phyloP scores from a whole-genome alignment of 2,888 invertebrate genomes.

The Drosophila peninsularis region DNA sequence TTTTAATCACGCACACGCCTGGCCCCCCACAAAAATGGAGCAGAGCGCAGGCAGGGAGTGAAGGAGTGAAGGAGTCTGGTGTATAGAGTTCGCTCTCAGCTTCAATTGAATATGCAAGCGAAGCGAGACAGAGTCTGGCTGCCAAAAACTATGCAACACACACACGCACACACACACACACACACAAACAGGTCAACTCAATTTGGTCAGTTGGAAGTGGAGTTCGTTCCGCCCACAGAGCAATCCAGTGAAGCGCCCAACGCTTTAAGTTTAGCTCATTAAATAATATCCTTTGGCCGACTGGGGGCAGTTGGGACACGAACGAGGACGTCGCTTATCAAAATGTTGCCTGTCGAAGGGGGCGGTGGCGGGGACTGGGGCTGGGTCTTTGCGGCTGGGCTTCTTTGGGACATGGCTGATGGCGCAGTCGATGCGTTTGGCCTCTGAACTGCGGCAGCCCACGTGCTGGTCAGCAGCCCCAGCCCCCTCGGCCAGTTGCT shows the following conservation, averaged over 20 bases:
- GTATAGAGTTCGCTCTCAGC: constrained; percentile 13
- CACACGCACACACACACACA: constrained; percentile 9
- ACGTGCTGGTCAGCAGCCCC: constrained; percentile 59
- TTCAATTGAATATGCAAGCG: constrained; percentile 70
- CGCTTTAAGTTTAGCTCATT: constrained; percentile 82
- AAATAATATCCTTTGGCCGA: constrained; percentile 81
- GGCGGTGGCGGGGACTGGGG: not conserved
- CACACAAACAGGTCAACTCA: constrained; percentile 77
- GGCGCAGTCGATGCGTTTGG: constrained; percentile 72
- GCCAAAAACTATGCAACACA: constrained; percentile 56
- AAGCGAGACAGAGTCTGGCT: constrained; percentile 42
- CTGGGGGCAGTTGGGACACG: constrained; percentile 20
- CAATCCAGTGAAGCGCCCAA: constrained; percentile 51
- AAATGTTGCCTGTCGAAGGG: constrained; percentile 78
- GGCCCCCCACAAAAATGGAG: constrained; percentile 49
- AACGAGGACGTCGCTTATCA: constrained; percentile 66
- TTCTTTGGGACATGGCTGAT: constrained; percentile 52
- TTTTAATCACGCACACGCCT: constrained; percentile 81
- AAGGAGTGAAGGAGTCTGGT: constrained; percentile 5
- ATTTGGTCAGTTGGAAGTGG: constrained; percentile 68
- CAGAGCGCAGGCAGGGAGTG: not conserved
- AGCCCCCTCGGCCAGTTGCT: constrained; percentile 6
- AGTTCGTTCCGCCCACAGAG: constrained; percentile 32
- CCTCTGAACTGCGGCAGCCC: constrained; percentile 76
- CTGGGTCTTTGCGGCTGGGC: not conserved